phyloP scores from a whole-genome alignment of 2,113 vertebrate genomes.

The Mixornis gularis region DNA sequence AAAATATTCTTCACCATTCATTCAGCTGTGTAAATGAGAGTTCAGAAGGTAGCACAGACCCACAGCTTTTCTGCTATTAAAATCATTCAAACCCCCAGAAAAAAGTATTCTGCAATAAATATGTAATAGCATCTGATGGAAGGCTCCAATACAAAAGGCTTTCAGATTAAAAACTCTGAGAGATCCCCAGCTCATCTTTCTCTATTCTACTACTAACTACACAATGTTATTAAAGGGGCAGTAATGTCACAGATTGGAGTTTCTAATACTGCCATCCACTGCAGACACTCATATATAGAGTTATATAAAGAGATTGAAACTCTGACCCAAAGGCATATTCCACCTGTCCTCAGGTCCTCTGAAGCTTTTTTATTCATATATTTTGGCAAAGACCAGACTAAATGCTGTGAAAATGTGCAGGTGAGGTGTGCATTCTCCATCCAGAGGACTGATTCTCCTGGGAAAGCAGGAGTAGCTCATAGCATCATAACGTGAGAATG shows the following conservation, averaged over 20 bases:
- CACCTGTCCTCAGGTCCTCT: background rate
- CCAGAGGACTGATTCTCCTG: background rate
- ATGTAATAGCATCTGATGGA: background rate
- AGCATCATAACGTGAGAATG: background rate
- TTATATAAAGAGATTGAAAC: background rate
- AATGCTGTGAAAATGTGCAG: background rate
- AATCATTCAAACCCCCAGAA: background rate
- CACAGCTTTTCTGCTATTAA: background rate
- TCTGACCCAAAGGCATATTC: background rate
- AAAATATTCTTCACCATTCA: background rate
- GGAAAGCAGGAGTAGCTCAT: background rate
- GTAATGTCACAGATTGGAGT: background rate
- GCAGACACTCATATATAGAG: background rate
- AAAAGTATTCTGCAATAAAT: background rate
- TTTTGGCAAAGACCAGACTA: background rate
- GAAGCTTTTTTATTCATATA: background rate
- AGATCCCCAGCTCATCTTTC: background rate
- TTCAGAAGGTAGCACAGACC: background rate
- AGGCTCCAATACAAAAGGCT: background rate
- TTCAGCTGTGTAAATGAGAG: background rate
- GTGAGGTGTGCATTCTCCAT: background rate
- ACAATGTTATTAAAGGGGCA: background rate
- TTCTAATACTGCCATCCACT: background rate
- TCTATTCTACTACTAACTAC: background rate
- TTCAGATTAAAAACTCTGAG: background rate